A percentile compares a stretch with the other conserved stretches of the same genome.
phyloP scores from a whole-genome alignment of 2,113 vertebrate species.

The Strix uralensis region DNA sequence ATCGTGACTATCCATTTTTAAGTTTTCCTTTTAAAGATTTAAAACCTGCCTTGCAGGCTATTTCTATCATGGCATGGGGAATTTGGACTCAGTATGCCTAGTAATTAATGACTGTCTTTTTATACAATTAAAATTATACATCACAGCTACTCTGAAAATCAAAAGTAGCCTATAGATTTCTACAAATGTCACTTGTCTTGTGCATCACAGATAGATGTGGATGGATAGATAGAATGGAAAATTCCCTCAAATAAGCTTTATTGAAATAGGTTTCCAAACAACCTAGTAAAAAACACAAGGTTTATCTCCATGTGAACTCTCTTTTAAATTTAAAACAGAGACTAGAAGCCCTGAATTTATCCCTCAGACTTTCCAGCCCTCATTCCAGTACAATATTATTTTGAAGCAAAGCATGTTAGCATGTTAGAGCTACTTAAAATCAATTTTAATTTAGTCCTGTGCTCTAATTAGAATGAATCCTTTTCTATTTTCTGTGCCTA shows the following conservation, averaged over 20 bases:
- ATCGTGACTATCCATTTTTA: background rate
- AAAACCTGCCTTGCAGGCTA: background rate
- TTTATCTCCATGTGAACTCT: background rate
- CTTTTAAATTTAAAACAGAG: conserved; percentile 15
- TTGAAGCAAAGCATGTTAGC: background rate
- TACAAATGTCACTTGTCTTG: background rate
- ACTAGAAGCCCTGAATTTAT: background rate
- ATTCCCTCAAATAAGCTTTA: background rate
- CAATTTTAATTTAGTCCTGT: background rate
- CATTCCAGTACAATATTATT: background rate
- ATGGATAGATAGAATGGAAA: background rate
- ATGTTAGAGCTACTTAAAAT: conserved; percentile 9
- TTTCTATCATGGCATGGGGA: background rate
- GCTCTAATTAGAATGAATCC: conserved; percentile 1
- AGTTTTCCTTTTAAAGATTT: conserved; percentile 3
- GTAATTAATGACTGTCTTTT: conserved; percentile 3
- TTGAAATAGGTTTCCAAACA: background rate
- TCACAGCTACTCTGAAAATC: background rate
- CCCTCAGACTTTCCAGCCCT: background rate
- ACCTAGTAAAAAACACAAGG: background rate
- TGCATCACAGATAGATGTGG: background rate
- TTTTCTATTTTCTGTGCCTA: background rate
- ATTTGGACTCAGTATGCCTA: background rate
- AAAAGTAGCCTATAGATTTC: background rate
- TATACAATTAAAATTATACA: background rate